Base-by-base conservation (phyloP, 2,113 vertebrate species). In the Todiramphus chloris region DNA sequence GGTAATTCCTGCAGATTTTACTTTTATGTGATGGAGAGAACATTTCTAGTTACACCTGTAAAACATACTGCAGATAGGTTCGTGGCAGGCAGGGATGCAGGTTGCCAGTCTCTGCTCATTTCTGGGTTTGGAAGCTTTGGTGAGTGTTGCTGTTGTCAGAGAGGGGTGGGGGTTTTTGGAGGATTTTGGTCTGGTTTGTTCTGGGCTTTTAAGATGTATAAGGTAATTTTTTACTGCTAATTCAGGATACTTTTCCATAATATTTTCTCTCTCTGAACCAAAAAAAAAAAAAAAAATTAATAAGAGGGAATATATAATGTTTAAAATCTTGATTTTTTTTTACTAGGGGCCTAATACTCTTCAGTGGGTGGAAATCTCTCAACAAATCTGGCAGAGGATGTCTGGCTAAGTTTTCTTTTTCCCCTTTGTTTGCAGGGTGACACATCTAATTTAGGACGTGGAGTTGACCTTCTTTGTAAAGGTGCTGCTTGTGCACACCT, bases 91-190 rank as follows among this genome's bases (percentile, higher is more conserved):
- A 7, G 17, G 53, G 13, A 31, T 69, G 21, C 39, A 33, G 5
- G 28, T 18, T 87, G 28, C 46, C 31, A 67, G 14, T 44, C 19
- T 43, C 19, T 41, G 31, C 16, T 59, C 19, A 28, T 53, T 77
- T 81, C 35, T 73, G 35, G 5, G 3, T 81, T 74, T 66, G 44
- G 44, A 79, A 82, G 5, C 19, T 37, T 50, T 17, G 63, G 35
- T 5, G 14, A 20, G 5, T 17, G 15, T 48, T 84, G 11, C 31
- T 74, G 0, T 35, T 41, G 2, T 68, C 11, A n/a, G 14, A 27
- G 12, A 9, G 6, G 10, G 4, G 12, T 2, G 5, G 1, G 12
- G 5, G 0, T 5, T 3, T 3, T 28, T 2, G 9, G 3, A 3
- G 14, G 7, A 18, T 69, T 68, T 76, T 23, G 1, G 11, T 58